phyloP scores from a whole-genome alignment of 1,140 invertebrate species.

The Drosophila parvula region DNA sequence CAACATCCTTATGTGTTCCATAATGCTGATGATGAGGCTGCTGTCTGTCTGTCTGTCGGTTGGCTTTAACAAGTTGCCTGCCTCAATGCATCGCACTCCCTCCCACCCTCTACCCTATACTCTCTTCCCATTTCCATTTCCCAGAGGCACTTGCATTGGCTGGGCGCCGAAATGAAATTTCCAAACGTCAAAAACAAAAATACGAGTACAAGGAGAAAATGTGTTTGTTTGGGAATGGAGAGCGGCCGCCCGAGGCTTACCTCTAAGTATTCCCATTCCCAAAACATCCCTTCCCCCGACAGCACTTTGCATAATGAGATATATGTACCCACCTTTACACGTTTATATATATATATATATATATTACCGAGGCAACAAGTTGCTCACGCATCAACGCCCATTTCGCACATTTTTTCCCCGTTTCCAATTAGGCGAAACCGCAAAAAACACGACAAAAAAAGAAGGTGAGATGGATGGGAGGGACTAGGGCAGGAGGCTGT shows the following conservation, averaged over 20 bases:
- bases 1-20: constrained; percentile 46
- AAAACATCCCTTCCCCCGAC: background rate
- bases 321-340: constrained; percentile 5
- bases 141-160: constrained; percentile 54
- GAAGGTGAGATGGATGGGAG: background rate
- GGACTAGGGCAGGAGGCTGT: background rate
- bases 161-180: constrained; percentile 64
- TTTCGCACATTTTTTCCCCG: constrained; percentile 53
- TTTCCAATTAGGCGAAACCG: constrained; percentile 46
- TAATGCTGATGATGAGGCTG: constrained; percentile 33
- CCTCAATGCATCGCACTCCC: constrained; percentile 26
- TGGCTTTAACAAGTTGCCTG: constrained; percentile 49
- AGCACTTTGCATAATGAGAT: constrained; percentile 77
- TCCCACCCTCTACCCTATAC: background rate
- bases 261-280: constrained; percentile 7
- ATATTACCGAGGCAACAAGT: constrained; percentile 39
- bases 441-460: constrained; percentile 10
- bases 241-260: background rate
- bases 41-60: constrained; percentile 23
- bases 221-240: constrained; percentile 8
- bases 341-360: constrained; percentile 1
- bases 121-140: constrained; percentile 6
- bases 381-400: constrained; percentile 71
- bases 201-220: constrained; percentile 11
- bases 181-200: constrained; percentile 55